These are phyloP conservation scores for Clanis bilineata DNA, from an alignment of 2,888 invertebrate species.

Conservation along the genomic window DNA sequence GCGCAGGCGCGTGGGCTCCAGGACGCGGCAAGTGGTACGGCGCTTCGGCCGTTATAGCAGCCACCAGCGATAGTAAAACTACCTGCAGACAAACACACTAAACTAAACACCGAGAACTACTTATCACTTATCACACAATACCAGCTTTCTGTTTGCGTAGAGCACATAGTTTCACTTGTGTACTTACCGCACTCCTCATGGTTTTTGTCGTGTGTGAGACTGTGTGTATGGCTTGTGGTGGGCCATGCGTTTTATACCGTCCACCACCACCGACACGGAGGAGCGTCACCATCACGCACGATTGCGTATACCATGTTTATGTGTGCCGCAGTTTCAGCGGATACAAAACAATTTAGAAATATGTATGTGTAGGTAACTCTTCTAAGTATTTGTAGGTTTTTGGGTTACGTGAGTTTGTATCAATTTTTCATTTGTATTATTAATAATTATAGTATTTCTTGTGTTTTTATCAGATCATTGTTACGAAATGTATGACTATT, in stretches of 20 bases:
- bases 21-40: slow-evolving; percentile 70
- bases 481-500: too few species aligned
- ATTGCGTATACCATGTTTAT: slow-evolving; percentile 32
- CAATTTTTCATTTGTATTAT: too few species aligned
- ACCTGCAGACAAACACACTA: slow-evolving; percentile 51
- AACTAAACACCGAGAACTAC: slow-evolving; percentile 23
- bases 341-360: slow-evolving; percentile 14
- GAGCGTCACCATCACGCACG: slow-evolving; percentile 30
- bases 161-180: slow-evolving; percentile 52
- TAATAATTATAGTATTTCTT: too few species aligned
- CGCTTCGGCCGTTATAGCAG: slow-evolving; percentile 62
- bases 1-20: slow-evolving; percentile 46
- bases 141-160: slow-evolving; percentile 29
- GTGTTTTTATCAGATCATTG: too few species aligned
- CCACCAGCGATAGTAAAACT: slow-evolving; percentile 58
- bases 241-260: slow-evolving; percentile 60
- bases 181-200: slow-evolving; percentile 77
- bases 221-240: slow-evolving; percentile 50
- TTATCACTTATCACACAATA: slow-evolving; percentile 30
- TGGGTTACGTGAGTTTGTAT: background rate
- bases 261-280: slow-evolving; percentile 55
- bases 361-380: slow-evolving; percentile 3
- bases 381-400: background rate
- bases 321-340: slow-evolving; percentile 27
- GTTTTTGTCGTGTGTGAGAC: slow-evolving; percentile 49